A percentile compares a stretch with the other conserved stretches of the same genome.
phyloP scores from a whole-genome alignment of 1,140 invertebrate species.

The Drosophila erecta region DNA sequence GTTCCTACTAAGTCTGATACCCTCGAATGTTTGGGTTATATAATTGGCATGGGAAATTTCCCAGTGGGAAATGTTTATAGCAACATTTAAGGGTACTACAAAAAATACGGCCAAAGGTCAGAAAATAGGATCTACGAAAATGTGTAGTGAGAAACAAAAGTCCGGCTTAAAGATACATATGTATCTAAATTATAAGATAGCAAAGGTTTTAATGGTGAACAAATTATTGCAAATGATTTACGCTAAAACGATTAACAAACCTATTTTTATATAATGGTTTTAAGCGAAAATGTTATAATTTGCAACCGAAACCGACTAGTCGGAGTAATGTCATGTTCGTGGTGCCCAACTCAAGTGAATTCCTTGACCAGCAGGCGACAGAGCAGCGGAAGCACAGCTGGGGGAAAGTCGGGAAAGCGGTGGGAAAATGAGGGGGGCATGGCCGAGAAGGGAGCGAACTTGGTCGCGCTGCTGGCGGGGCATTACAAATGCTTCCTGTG shows the following conservation, averaged over 20 bases:
- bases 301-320: background rate
- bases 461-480: slow-evolving; percentile 39
- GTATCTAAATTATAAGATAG: too few relatives aligned
- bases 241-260: too few relatives aligned
- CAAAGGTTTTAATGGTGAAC: too few relatives aligned
- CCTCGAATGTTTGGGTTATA: background rate
- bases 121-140: too few relatives aligned
- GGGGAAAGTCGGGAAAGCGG: slow-evolving; percentile 27
- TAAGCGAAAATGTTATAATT: background rate
- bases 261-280: too few relatives aligned
- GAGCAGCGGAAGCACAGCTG: slow-evolving; percentile 18
- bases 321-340: slow-evolving; percentile 19
- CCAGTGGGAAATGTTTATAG: too few relatives aligned
- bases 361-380: slow-evolving; percentile 43
- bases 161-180: too few relatives aligned
- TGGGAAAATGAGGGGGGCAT: slow-evolving; percentile 4
- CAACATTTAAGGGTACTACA: too few relatives aligned
- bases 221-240: too few relatives aligned
- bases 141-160: too few relatives aligned
- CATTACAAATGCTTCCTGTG: slow-evolving; percentile 80
- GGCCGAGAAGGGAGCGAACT: slow-evolving; percentile 3
- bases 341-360: background rate
- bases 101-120: background rate
- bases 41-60: background rate
- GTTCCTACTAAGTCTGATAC: slow-evolving; percentile 20